A percentile compares a stretch with the other conserved stretches of the same genome.
Evolutionary conservation across 2,113 vertebrate genomes (phyloP).

Genomic region (Micronisus gabar): DNA sequence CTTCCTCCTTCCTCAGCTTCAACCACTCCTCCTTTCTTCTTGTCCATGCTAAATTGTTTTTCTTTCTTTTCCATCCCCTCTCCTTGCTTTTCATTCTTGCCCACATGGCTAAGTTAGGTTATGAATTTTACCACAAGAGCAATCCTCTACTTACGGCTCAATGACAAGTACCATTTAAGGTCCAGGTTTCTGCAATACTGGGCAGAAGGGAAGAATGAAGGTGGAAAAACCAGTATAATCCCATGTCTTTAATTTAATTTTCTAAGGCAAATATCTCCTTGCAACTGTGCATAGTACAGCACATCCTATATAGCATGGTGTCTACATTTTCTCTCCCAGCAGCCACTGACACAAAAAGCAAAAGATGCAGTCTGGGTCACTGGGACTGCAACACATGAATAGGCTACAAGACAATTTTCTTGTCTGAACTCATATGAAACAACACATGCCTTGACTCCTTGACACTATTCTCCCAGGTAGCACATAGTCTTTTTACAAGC

Average conservation of each 20-base stretch:
- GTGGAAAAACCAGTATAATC: neutral
- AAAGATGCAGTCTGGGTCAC: neutral
- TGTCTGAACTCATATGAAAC: neutral
- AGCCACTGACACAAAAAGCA: neutral
- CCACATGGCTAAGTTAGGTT: neutral
- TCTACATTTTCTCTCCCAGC: neutral
- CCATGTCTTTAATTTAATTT: neutral
- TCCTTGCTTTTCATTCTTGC: neutral
- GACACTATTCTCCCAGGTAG: neutral
- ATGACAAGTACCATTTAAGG: neutral
- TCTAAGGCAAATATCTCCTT: neutral
- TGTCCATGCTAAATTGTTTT: fast-evolving
- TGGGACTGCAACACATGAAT: neutral
- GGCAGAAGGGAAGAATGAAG: neutral
- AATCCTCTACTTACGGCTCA: neutral
- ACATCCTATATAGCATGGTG: neutral
- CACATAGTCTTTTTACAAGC: neutral
- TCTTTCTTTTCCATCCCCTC: neutral
- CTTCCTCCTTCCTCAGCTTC: neutral
- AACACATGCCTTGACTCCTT: neutral
- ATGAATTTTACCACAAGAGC: neutral
- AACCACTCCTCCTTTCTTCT: neutral
- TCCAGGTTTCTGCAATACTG: neutral
- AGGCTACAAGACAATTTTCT: neutral
- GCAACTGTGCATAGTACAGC: neutral